Percentiles rank a stretch among this genome's conserved stretches.
phyloP scores from a whole-genome alignment of 1,140 invertebrate species.

The Drosophila lacteicornis region DNA sequence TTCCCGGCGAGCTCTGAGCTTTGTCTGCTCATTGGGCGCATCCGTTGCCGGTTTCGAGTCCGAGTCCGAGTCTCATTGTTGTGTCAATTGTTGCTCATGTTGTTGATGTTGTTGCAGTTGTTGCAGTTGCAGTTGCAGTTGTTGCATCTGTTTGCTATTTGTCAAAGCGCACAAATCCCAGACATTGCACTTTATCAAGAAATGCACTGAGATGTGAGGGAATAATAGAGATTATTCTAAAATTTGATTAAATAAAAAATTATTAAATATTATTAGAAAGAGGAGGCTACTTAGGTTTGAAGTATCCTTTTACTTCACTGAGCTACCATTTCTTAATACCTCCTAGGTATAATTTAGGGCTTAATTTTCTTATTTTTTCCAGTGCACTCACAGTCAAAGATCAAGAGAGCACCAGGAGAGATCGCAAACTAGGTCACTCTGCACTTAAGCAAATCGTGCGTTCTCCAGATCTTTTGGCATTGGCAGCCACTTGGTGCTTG shows the following conservation, averaged over 20 bases:
- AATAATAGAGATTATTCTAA: not conserved
- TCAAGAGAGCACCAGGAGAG: constrained; percentile 39
- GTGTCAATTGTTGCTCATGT: constrained; percentile 79
- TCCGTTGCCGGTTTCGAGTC: constrained; percentile 70
- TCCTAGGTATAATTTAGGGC: not conserved
- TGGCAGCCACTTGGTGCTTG: constrained; percentile 67
- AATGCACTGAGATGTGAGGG: not conserved
- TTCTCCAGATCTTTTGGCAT: constrained; percentile 66
- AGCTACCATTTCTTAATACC: no score
- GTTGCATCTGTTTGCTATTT: constrained; percentile 61
- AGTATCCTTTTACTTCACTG: no score
- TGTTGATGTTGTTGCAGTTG: constrained; percentile 45
- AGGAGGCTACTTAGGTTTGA: no score
- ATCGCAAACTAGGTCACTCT: constrained; percentile 71
- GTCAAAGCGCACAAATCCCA: constrained; percentile 75
- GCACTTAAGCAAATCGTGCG: constrained; percentile 81
- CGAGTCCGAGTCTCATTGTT: constrained; percentile 67
- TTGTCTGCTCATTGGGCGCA: constrained; percentile 83
- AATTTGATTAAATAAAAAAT: no score
- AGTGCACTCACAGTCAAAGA: constrained; percentile 52
- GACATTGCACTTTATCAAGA: constrained; percentile 76
- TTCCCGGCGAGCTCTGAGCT: constrained; percentile 81
- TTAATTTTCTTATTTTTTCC: not conserved
- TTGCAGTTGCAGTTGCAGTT: constrained; percentile 39
- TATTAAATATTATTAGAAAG: not conserved